phyloP scores from a whole-genome alignment of 2,797 vertebrate species.

The Heteromormyrus szaboi region DNA sequence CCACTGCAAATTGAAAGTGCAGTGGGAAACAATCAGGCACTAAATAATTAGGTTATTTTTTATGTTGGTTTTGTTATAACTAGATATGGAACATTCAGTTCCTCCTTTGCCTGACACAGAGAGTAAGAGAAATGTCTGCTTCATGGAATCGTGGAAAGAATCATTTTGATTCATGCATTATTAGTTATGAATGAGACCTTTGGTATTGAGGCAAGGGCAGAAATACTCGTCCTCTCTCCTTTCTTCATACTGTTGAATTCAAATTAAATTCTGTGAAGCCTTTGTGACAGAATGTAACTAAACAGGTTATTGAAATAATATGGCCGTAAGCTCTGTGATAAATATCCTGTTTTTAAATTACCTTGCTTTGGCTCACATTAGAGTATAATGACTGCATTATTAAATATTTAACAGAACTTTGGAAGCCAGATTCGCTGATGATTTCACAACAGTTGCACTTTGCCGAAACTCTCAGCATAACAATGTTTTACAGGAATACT shows the following conservation, averaged over 20 bases:
- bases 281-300: constrained; percentile 20
- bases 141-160: background rate
- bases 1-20: constrained; percentile 15
- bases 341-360: constrained; percentile 45
- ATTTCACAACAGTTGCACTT: constrained; percentile 7
- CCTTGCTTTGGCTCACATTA: constrained; percentile 37
- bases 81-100: background rate
- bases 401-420: constrained; percentile 42
- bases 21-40: background rate
- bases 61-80: background rate
- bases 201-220: constrained; percentile 25
- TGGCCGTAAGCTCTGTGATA: constrained; percentile 26
- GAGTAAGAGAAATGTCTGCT: background rate
- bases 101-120: background rate
- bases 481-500: background rate
- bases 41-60: background rate
- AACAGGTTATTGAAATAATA: constrained; percentile 31
- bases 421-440: constrained; percentile 1
- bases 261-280: constrained; percentile 28
- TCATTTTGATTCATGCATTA: constrained; percentile 24
- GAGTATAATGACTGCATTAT: constrained; percentile 35
- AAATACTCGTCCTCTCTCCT: background rate
- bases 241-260: constrained; percentile 24
- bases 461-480: background rate
- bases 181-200: constrained; percentile 27